phyloP scores from a whole-genome alignment of 2,888 invertebrate genomes.

The Melolontha melolontha region DNA sequence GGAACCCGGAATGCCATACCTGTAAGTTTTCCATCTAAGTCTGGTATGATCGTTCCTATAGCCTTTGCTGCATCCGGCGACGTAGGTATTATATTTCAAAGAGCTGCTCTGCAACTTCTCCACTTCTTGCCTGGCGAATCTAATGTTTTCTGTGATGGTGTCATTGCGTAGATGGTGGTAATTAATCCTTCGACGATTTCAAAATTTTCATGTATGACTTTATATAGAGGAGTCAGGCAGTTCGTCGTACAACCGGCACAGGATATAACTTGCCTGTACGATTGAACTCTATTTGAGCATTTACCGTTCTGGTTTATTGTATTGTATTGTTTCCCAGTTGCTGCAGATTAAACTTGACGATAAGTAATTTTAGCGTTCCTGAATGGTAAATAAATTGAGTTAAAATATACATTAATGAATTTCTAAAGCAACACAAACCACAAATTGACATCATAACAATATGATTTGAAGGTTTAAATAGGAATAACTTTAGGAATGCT shows the following conservation, averaged over 20 bases:
- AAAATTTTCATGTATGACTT: slow-evolving; percentile 79
- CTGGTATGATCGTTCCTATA: slow-evolving; percentile 85
- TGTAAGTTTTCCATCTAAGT: slow-evolving; percentile 79
- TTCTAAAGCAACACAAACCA: too few species aligned
- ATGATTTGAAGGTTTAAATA: too few species aligned
- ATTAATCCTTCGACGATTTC: slow-evolving; percentile 79
- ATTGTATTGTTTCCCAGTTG: too few species aligned
- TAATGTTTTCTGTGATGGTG: slow-evolving; percentile 81
- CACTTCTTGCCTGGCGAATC: slow-evolving; percentile 75
- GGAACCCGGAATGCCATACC: slow-evolving; percentile 88
- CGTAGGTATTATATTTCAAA: slow-evolving; percentile 81
- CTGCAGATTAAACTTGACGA: too few species aligned
- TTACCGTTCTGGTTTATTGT: too few species aligned
- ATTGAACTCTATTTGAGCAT: too few species aligned
- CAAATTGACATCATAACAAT: too few species aligned
- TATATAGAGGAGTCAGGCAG: slow-evolving; percentile 84
- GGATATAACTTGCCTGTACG: slow-evolving; percentile 74
- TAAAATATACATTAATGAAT: too few species aligned
- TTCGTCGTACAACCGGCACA: slow-evolving; percentile 89
- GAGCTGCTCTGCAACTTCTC: slow-evolving; percentile 79
- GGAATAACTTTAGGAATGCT: too few species aligned
- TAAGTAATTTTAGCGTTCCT: too few species aligned
- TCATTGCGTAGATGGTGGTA: slow-evolving; percentile 85
- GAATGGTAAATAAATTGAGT: too few species aligned
- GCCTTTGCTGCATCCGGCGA: slow-evolving; percentile 84